phyloP scores from a whole-genome alignment of 2,888 invertebrate genomes.

The Atrina japonica region DNA sequence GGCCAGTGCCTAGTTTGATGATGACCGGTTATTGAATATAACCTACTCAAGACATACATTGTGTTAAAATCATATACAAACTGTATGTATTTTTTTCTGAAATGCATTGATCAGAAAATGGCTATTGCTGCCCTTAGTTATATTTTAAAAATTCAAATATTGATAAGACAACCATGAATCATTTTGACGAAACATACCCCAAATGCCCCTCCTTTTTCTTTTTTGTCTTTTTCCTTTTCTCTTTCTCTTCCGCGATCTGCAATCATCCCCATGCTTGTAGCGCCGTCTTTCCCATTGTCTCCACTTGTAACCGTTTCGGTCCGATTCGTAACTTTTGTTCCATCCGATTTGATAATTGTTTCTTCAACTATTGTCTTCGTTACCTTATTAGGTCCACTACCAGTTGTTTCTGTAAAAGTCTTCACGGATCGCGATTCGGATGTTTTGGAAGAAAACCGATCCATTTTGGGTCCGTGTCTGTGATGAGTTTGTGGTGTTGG shows the following conservation, averaged over 20 bases:
- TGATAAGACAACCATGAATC: too few relatives aligned
- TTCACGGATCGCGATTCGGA: slow-evolving; percentile 36
- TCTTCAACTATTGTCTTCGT: slow-evolving; percentile 75
- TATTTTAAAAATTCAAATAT: too few relatives aligned
- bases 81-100: too few relatives aligned
- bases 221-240: slow-evolving; percentile 19
- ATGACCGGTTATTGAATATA: too few relatives aligned
- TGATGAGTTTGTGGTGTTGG: too few relatives aligned
- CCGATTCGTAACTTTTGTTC: slow-evolving; percentile 66
- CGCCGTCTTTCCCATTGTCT: slow-evolving; percentile 33
- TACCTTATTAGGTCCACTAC: slow-evolving; percentile 52
- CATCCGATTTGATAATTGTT: slow-evolving; percentile 70
- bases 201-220: slow-evolving; percentile 24
- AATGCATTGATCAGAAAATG: too few relatives aligned
- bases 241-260: slow-evolving; percentile 5
- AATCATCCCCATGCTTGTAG: slow-evolving; percentile 3
- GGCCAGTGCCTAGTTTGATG: too few relatives aligned
- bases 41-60: too few relatives aligned
- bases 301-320: slow-evolving; percentile 64
- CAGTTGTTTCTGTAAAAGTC: slow-evolving; percentile 44
- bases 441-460: slow-evolving; percentile 1
- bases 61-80: too few relatives aligned
- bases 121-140: too few relatives aligned
- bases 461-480: too few relatives aligned
- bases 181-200: slow-evolving; percentile 27